These are phyloP conservation scores for Athalia cordata DNA, from an alignment of 2,888 invertebrate genomes.

Conservation along the genomic window DNA sequence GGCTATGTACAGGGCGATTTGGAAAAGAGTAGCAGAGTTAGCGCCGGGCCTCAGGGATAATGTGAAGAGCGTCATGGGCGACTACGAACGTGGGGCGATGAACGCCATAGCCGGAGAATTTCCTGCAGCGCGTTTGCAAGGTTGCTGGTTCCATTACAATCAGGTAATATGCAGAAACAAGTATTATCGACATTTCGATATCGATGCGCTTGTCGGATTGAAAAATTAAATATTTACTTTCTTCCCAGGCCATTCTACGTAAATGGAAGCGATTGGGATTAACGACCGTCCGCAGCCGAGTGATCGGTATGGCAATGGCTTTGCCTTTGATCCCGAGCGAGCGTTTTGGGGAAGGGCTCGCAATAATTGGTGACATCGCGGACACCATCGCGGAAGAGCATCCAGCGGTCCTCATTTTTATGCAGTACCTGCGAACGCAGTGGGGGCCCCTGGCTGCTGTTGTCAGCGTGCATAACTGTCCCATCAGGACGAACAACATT, in stretches of 20 bases:
- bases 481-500: constrained; percentile 40
- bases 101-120: constrained; percentile 40
- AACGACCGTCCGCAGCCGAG: not conserved
- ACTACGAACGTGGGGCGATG: constrained; percentile 49
- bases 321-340: constrained; percentile 36
- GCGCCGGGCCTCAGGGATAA: constrained; percentile 33
- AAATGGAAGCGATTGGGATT: not conserved
- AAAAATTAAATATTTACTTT: not conserved
- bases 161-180: constrained; percentile 41
- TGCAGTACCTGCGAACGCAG: not conserved
- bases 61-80: constrained; percentile 43
- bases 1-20: constrained; percentile 43
- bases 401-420: not conserved
- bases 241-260: not conserved
- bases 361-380: not conserved
- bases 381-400: not conserved
- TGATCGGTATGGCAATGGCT: constrained; percentile 36
- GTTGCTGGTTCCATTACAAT: constrained; percentile 52
- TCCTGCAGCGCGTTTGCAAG: constrained; percentile 43
- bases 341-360: constrained; percentile 10
- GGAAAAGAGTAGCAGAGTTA: constrained; percentile 37
- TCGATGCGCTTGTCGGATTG: not conserved
- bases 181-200: not conserved
- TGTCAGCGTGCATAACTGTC: constrained; percentile 31
- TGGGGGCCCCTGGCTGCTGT: constrained; percentile 34